Conservation (phyloP, 2,888 invertebrate species). For the Drosophila prostipennis region DNA sequence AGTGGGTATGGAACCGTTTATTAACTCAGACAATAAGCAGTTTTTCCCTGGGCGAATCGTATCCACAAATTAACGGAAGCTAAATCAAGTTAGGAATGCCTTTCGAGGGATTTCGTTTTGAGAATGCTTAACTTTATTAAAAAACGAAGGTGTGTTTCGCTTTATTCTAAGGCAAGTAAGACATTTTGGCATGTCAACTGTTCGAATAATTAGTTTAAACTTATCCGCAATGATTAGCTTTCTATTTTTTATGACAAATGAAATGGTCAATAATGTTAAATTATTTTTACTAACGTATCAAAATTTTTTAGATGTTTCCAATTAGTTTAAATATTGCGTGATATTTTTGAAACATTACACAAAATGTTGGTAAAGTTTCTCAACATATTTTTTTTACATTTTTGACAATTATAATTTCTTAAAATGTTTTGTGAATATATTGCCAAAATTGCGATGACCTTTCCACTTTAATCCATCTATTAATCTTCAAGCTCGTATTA, state of each 20-base stretch:
- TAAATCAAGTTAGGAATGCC: conserved; percentile 34
- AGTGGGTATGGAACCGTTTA: conserved; percentile 46
- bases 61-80: conserved; percentile 35
- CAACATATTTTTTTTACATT: too few relatives aligned
- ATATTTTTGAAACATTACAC: too few relatives aligned
- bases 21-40: conserved; percentile 51
- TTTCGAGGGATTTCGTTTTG: conserved; percentile 8
- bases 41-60: conserved; percentile 51
- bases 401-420: neutral
- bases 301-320: too few relatives aligned
- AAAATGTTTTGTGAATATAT: neutral
- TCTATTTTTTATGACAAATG: too few relatives aligned
- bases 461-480: conserved; percentile 33
- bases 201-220: too few relatives aligned
- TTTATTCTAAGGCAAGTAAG: neutral
- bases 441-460: conserved; percentile 14
- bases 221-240: too few relatives aligned
- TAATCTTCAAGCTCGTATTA: conserved; percentile 31
- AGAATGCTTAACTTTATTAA: conserved; percentile 2
- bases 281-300: neutral
- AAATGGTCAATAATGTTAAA: too few relatives aligned
- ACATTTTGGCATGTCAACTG: too few relatives aligned
- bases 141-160: neutral
- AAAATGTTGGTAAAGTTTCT: too few relatives aligned
- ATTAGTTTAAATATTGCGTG: too few relatives aligned